Base-by-base conservation (phyloP, 2,113 vertebrate species). In the Nycticryphes semicollaris region DNA sequence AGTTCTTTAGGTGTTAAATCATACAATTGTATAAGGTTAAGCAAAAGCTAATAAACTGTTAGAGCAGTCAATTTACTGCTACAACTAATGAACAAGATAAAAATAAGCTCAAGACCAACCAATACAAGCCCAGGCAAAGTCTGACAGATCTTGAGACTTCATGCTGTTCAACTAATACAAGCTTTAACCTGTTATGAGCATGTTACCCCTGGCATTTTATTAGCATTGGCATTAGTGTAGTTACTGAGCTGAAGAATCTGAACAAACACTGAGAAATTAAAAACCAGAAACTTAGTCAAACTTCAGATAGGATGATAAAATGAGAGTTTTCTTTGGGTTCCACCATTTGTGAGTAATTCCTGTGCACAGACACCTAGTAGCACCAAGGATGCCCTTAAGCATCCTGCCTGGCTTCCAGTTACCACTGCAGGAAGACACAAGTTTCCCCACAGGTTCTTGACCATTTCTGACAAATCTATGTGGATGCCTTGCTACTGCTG, bases 301-400 rank as follows among this genome's bases (percentile, higher is more conserved):
- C 25, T 67, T 67, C 70, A 33, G 20, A 39, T 28, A 28, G 0
- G 5, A 28, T 11, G 6, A 22, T 18, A 57, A 72, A 67, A 37
- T 5, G 3, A 5, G 10, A 1, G 2, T 21, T 68, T 83, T 47
- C 33, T 85, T 10, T 1, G 3, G 10, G 11, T 23, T 15, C 35
- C 2, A 2, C 4, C 1, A 3, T 25, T n/a, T 50, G 27, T 28
- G 14, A 15, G 1, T 24, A 3, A 3, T 68, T 6, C 7, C 59
- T 62, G 41, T 20, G 5, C 17, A n/a, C 3, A 31, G 37, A 54
- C 1, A 0, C 12, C 12, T 63, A 31, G 22, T 30, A 63, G 7
- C 4, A n/a, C 12, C 33, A 35, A 7, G 8, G 8, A 35, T 48
- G 21, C 7, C 35, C 35, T 35, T 12, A 19, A 50, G 10, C 18